Evolutionary conservation across 2,888 invertebrate species (phyloP).

Genomic region (Apotomis turbidana): DNA sequence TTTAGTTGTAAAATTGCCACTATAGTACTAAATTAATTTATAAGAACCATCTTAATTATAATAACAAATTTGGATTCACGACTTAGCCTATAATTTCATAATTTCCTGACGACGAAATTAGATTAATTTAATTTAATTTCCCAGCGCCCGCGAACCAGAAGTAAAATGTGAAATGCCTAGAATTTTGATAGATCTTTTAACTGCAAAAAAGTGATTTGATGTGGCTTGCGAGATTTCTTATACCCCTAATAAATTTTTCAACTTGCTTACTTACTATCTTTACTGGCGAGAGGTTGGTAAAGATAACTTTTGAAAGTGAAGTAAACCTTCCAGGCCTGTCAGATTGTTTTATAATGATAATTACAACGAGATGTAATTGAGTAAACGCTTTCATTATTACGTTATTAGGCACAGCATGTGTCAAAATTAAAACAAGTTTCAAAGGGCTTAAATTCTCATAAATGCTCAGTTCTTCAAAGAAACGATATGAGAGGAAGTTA

Average conservation of each 20-base stretch:
- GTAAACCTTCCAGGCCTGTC: neutral
- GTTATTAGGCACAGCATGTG: neutral
- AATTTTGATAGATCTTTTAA: neutral
- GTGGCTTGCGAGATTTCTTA: no score
- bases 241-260: no score
- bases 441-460: neutral
- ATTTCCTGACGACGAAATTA: no score
- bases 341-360: neutral
- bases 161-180: neutral
- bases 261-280: no score
- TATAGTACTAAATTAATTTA: no score
- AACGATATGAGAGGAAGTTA: constrained; percentile 10
- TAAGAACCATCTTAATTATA: no score
- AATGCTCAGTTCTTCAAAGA: constrained; percentile 5
- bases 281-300: no score
- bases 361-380: neutral
- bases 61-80: no score
- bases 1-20: no score
- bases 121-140: no score
- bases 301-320: neutral
- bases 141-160: neutral
- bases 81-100: no score
- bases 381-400: neutral
- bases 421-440: neutral
- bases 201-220: neutral